phyloP scores from a whole-genome alignment of 2,888 invertebrate genomes.

The Melinaea marsaeus region DNA sequence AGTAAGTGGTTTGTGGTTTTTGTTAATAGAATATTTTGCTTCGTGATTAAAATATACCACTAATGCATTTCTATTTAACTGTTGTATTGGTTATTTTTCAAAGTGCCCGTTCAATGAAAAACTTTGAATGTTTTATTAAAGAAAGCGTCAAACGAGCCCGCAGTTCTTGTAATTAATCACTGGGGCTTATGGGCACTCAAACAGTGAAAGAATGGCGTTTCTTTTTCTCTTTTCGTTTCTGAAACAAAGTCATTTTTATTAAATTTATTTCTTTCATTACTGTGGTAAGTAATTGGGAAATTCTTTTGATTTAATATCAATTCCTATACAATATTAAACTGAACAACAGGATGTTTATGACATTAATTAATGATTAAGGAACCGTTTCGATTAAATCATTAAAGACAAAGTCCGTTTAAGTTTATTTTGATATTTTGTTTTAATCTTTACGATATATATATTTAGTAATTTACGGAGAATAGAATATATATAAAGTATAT shows the following conservation, averaged over 20 bases:
- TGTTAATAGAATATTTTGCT: too few relatives aligned
- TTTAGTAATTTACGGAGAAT: too few relatives aligned
- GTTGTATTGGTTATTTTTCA: neutral
- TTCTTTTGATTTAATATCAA: neutral
- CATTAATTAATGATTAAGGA: too few relatives aligned
- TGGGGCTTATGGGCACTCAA: constrained; percentile 3
- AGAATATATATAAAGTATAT: too few relatives aligned
- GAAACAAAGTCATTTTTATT: neutral
- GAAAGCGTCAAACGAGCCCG: constrained; percentile 3
- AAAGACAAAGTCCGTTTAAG: neutral
- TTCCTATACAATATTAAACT: neutral
- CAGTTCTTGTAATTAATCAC: constrained; percentile 6
- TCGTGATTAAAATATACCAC: neutral
- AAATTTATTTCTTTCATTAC: neutral
- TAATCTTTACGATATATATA: too few relatives aligned
- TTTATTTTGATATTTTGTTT: too few relatives aligned
- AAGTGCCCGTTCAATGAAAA: neutral
- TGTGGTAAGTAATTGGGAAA: neutral
- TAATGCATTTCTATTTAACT: neutral
- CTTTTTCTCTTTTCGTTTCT: neutral
- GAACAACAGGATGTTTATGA: neutral
- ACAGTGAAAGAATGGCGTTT: constrained; percentile 1
- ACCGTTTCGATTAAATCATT: neutral
- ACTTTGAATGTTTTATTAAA: constrained; percentile 5
- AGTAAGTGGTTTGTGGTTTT: too few relatives aligned